Base-by-base conservation (phyloP, 2,797 vertebrate genomes). In the Peromyscus nudipes region DNA sequence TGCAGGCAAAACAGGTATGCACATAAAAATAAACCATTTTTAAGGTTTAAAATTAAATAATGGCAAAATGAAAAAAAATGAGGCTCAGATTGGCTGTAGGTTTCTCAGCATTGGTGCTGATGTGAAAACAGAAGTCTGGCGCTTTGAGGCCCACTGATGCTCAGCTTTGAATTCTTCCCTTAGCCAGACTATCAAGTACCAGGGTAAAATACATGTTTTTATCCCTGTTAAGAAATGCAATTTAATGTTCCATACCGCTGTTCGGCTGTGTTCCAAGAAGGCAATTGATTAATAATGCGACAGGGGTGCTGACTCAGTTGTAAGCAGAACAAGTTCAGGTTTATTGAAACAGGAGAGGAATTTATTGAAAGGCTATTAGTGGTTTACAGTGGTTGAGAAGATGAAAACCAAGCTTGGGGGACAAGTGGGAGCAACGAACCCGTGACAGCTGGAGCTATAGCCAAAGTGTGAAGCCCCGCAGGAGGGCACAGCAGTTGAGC, bases 341-440 rank as follows among this genome's bases (percentile, higher is more conserved):
- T 62, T 46, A 76, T 65, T 76, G 71, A 69, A 86, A 52, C 84
- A 46, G 55, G 73, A 90, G 65, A 75, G n/a, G 64, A 83, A 49
- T 64, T 79, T 92, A 81, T 40, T 65, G 80, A 86, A 76, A 90
- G 87, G 43, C 62, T 67, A 34, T 89, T 31, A 16, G 75, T 89
- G 71, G 27, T 84, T 65, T 52, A 76, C 31, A 77, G 57, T 46
- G 17, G 4, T 60, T 62, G n/a, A 64, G 89, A 94, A 69, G 46
- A 65, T 55, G 14, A 57, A 89, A 71, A 83, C 34, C 49, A 34
- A 23, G 29, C 69, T 75, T 79, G 40, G 84, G 65, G 60, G 91
- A 65, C 14, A 65, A 80, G 62, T 75, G 29, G 52, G 64, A 85
- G 23, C 12, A 49, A 83, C 46, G 52, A 62, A 92, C 52, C 64